phyloP scores from a whole-genome alignment of 2,113 vertebrate species.

The Stomatorhinus ivindoensis region DNA sequence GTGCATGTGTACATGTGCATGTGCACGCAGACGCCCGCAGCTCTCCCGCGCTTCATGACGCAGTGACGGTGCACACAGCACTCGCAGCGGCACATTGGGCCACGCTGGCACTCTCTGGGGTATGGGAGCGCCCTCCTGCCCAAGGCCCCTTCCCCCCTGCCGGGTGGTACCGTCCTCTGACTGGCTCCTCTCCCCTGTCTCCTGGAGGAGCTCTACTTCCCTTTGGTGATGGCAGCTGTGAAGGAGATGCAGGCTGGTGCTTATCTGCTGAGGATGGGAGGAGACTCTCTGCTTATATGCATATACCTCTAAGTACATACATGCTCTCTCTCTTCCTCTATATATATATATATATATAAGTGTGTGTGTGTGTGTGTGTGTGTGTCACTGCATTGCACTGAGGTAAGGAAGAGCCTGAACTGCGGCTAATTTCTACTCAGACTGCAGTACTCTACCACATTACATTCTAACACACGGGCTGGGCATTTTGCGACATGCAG shows the following conservation, averaged over 20 bases:
- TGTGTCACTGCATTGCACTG: neutral
- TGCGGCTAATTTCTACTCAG: neutral
- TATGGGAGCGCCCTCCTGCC: neutral
- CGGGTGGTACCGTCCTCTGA: neutral
- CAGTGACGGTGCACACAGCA: neutral
- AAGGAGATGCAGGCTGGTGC: neutral
- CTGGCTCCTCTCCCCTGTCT: neutral
- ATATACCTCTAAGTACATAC: neutral
- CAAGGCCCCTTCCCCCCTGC: neutral
- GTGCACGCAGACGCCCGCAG: neutral
- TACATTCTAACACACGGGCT: neutral
- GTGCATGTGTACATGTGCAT: neutral
- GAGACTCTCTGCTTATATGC: neutral
- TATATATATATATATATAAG: neutral
- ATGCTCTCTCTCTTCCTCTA: neutral
- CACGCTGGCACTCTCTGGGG: neutral
- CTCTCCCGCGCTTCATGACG: neutral
- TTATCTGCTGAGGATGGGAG: neutral
- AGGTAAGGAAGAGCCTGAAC: neutral
- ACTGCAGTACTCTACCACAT: neutral
- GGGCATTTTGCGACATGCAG: neutral
- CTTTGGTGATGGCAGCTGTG: conserved; percentile 4
- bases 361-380: neutral
- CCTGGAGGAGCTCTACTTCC: neutral
- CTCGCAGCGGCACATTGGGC: neutral